phyloP scores from a whole-genome alignment of 2,797 vertebrate species.

The Platyrinchus mystaceus region DNA sequence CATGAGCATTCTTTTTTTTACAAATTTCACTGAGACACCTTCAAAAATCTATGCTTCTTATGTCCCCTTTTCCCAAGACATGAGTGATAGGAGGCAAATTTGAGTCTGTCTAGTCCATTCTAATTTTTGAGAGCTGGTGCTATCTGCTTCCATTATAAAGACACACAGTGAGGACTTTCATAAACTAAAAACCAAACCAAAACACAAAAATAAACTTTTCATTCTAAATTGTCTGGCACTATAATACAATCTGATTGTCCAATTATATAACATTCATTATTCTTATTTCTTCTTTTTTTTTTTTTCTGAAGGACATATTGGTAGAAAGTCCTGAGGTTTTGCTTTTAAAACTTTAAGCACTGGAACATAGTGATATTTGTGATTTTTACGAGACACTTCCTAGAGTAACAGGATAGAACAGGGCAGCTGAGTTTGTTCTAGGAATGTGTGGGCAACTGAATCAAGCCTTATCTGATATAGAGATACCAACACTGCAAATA shows the following conservation, averaged over 20 bases:
- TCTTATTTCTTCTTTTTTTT: background rate
- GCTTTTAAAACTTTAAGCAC: background rate
- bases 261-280: background rate
- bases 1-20: background rate
- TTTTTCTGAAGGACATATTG: background rate
- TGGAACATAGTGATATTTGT: background rate
- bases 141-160: constrained; percentile 1
- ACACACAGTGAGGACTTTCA: background rate
- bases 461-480: background rate
- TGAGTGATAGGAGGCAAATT: background rate
- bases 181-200: background rate
- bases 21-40: background rate
- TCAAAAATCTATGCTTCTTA: background rate
- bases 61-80: background rate
- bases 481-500: background rate
- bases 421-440: background rate
- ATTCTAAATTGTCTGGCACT: background rate
- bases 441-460: background rate
- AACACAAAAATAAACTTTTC: background rate
- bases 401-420: background rate
- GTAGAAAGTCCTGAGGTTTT: background rate
- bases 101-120: background rate
- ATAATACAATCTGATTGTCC: background rate
- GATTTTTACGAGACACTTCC: background rate
- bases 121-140: background rate